phyloP scores from a whole-genome alignment of 2,113 vertebrate species.

The Brachypodius melanocephalos region DNA sequence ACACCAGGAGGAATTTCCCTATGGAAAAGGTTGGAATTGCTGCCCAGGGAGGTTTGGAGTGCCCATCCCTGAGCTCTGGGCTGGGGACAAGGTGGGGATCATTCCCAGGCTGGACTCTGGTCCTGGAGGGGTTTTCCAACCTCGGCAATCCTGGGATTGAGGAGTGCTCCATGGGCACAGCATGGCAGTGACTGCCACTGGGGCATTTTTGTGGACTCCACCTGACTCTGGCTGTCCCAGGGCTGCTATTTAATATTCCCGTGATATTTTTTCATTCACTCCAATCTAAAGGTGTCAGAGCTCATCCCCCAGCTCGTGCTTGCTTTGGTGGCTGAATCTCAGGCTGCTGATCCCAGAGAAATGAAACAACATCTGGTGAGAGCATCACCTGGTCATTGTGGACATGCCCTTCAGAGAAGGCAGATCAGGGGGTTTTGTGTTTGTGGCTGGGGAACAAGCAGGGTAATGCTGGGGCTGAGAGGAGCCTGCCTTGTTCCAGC shows the following conservation, averaged over 20 bases:
- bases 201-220: not conserved
- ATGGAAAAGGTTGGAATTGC: not conserved
- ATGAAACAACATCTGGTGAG: not conserved
- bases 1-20: not conserved
- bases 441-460: not conserved
- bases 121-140: not conserved
- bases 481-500: not conserved
- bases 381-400: not conserved
- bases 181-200: not conserved
- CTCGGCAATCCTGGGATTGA: not conserved
- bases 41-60: not conserved
- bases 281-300: not conserved
- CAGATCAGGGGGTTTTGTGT: not conserved
- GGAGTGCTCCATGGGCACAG: not conserved
- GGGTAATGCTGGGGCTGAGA: not conserved
- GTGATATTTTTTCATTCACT: rapidly evolving
- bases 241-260: not conserved
- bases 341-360: not conserved
- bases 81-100: not conserved
- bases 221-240: not conserved
- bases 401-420: not conserved
- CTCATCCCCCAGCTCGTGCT: rapidly evolving
- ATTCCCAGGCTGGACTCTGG: not conserved
- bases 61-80: not conserved
- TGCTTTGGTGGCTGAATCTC: not conserved